Evolutionary conservation across 2,113 vertebrate species (phyloP).

Genomic region (Onychostoma macrolepis): DNA sequence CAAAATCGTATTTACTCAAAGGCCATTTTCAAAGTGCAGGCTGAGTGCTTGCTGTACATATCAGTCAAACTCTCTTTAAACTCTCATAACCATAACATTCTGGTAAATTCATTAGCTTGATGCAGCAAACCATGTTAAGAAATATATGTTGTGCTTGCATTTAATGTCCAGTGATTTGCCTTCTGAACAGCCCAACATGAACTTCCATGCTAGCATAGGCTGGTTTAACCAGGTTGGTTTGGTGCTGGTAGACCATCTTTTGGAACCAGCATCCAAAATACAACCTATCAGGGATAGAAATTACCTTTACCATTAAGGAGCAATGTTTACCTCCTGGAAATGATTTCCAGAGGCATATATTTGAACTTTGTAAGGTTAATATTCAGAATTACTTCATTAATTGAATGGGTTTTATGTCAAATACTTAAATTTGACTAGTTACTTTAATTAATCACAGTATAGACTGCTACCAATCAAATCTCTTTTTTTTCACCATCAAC

Average conservation of each 20-base stretch:
- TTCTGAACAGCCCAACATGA: background rate
- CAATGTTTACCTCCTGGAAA: too few species aligned
- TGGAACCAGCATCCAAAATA: too few species aligned
- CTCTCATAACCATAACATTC: background rate
- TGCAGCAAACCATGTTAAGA: background rate
- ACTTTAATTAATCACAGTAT: too few species aligned
- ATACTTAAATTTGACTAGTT: background rate
- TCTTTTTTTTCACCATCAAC: too few species aligned
- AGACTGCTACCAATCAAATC: too few species aligned
- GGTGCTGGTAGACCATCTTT: too few species aligned
- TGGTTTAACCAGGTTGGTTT: background rate
- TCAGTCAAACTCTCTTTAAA: background rate
- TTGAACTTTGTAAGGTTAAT: too few species aligned
- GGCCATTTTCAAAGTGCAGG: constrained; percentile 22
- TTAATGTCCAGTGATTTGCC: background rate
- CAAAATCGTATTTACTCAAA: constrained; percentile 1
- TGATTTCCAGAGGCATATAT: too few species aligned
- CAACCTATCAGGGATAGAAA: too few species aligned
- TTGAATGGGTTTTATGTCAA: too few species aligned
- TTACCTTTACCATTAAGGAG: too few species aligned
- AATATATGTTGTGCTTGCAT: background rate
- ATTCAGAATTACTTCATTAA: too few species aligned
- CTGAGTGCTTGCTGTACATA: background rate
- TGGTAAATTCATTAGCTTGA: constrained; percentile 10
- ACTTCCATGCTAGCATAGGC: background rate